A percentile compares a stretch with the other conserved stretches of the same genome.
Evolutionary conservation across 2,797 vertebrate species (phyloP).

Genomic region (Artibeus jamaicensis): DNA sequence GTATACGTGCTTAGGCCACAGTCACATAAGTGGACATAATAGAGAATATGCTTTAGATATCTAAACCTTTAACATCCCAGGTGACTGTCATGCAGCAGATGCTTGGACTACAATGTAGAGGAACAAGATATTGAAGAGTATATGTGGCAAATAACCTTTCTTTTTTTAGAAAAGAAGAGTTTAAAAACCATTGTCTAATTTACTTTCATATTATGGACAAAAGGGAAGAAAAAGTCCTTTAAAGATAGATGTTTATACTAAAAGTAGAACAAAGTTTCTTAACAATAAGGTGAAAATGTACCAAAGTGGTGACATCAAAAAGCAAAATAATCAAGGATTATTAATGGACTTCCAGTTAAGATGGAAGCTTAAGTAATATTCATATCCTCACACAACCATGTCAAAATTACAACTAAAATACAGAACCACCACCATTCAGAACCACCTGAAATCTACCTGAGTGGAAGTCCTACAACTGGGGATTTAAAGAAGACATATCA

Average conservation of each 20-base stretch:
- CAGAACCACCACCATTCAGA: background rate
- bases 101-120: background rate
- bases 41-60: background rate
- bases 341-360: background rate
- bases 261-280: conserved; percentile 31
- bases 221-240: background rate
- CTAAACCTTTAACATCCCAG: background rate
- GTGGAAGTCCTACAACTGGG: background rate
- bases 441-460: background rate
- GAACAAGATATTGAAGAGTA: background rate
- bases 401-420: background rate
- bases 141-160: conserved; percentile 10
- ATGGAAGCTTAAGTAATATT: background rate
- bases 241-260: background rate
- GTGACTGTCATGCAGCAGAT: background rate
- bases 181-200: background rate
- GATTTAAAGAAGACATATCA: background rate
- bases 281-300: background rate
- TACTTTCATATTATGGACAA: background rate
- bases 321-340: background rate
- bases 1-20: background rate
- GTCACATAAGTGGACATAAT: background rate
- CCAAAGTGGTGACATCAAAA: background rate
- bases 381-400: background rate
- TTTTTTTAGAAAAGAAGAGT: background rate